These are phyloP conservation scores for Athalia rosae DNA, from an alignment of 2,888 invertebrate species.

Conservation along the genomic window DNA sequence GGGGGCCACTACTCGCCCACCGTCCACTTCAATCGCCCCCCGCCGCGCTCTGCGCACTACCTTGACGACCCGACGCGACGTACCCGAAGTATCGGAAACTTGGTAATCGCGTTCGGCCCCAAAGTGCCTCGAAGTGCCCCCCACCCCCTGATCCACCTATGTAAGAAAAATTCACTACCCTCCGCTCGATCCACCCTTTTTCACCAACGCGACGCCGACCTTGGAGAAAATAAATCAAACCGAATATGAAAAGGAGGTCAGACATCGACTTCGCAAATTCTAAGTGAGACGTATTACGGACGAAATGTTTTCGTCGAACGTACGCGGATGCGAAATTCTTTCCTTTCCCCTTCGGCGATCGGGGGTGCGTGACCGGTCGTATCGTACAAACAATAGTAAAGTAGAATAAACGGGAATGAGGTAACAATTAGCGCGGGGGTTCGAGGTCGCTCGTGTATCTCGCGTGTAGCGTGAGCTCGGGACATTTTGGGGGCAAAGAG, in stretches of 20 bases:
- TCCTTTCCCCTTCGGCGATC: too few relatives aligned
- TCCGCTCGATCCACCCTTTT: neutral
- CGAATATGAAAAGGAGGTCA: neutral
- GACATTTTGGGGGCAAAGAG: conserved; percentile 29
- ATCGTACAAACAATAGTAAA: neutral
- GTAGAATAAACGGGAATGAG: neutral
- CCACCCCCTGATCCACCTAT: conserved; percentile 15
- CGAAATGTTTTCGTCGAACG: too few relatives aligned
- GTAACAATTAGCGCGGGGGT: conserved; percentile 7
- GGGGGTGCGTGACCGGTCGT: neutral
- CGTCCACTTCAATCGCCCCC: conserved; percentile 42
- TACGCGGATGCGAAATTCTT: neutral
- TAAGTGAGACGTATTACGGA: too few relatives aligned
- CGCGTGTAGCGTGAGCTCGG: conserved; percentile 20
- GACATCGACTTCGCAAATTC: too few relatives aligned
- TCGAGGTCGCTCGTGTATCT: neutral
- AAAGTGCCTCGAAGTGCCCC: conserved; percentile 39
- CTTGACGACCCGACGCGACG: conserved; percentile 29
- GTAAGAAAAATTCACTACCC: conserved; percentile 17
- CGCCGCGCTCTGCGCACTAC: conserved; percentile 1
- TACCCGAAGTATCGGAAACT: conserved; percentile 39
- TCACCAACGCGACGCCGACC: neutral
- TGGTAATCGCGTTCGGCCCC: conserved; percentile 41
- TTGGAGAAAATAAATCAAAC: neutral
- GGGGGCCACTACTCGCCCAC: conserved; percentile 24